A percentile compares a stretch with the other conserved stretches of the same genome.
These are phyloP conservation scores for Ferrisia virgata DNA, from an alignment of 2,888 invertebrate species.

Conservation along the genomic window DNA sequence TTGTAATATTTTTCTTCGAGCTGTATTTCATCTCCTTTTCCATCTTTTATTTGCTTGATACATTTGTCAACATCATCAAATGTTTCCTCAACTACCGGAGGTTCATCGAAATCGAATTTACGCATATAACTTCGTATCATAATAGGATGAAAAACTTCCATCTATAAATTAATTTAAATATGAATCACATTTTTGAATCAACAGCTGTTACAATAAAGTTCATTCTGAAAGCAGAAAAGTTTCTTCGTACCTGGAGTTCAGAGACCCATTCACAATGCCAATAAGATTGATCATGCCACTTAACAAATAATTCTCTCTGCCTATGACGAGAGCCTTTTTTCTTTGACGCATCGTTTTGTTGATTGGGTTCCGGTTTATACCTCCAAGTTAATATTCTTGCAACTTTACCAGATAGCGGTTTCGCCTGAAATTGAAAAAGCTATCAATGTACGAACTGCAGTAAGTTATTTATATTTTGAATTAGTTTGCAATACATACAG, in stretches of 20 bases:
- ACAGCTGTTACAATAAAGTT: background rate
- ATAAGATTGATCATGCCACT: slow-evolving; percentile 94
- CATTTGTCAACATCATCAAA: slow-evolving; percentile 63
- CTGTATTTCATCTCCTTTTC: slow-evolving; percentile 61
- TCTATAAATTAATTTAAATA: slow-evolving; percentile 55
- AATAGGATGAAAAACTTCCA: slow-evolving; percentile 92
- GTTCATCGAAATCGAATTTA: slow-evolving; percentile 95
- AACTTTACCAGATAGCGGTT: slow-evolving; percentile 63
- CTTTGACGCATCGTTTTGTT: slow-evolving; percentile 57
- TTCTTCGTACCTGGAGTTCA: slow-evolving; percentile 63
- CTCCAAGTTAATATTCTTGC: slow-evolving; percentile 96
- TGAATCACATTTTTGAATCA: background rate
- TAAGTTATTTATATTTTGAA: background rate
- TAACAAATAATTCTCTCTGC: slow-evolving; percentile 93
- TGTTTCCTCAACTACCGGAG: slow-evolving; percentile 90
- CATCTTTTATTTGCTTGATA: slow-evolving; percentile 65
- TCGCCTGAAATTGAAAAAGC: slow-evolving; percentile 54
- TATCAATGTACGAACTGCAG: background rate
- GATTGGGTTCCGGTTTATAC: slow-evolving; percentile 60
- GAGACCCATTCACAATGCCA: slow-evolving; percentile 99
- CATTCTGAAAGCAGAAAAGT: background rate
- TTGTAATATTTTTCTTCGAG: slow-evolving; percentile 66
- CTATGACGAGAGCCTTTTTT: slow-evolving; percentile 60
- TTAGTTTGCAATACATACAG: slow-evolving; percentile 58
- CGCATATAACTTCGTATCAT: slow-evolving; percentile 87